Evolutionary conservation across 1,140 invertebrate species (phyloP).

Genomic region (Armadillidium nasatum): DNA sequence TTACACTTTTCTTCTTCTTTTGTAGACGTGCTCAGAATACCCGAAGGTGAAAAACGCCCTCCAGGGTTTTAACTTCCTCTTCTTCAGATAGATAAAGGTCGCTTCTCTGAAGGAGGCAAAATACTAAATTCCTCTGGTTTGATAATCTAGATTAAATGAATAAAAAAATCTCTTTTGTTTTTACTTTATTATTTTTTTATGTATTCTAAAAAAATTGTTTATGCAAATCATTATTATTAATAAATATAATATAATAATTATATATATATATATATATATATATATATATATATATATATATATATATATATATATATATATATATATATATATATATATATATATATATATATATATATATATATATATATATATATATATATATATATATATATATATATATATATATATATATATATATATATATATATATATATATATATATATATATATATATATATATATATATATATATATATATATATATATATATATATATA

Average conservation of each 20-base stretch:
- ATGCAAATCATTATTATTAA: no score
- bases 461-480: slow-evolving; percentile 15
- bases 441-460: slow-evolving; percentile 11
- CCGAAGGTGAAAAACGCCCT: no score
- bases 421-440: not conserved
- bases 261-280: no score
- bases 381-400: not conserved
- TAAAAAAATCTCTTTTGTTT: not conserved
- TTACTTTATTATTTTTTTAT: not conserved
- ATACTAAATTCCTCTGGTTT: not conserved
- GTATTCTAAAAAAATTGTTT: no score
- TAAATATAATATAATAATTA: no score
- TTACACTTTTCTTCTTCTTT: not conserved
- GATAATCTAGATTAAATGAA: not conserved
- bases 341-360: not conserved
- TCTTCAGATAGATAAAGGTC: not conserved
- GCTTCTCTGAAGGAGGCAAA: not conserved
- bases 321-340: not conserved
- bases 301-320: not conserved
- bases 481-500: slow-evolving; percentile 4
- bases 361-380: not conserved
- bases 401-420: not conserved
- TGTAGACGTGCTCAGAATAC: no score
- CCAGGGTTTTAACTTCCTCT: no score
- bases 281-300: not conserved